A percentile compares a stretch with the other conserved stretches of the same genome.
phyloP scores from a whole-genome alignment of 2,888 invertebrate genomes.

The Desoria tigrina region DNA sequence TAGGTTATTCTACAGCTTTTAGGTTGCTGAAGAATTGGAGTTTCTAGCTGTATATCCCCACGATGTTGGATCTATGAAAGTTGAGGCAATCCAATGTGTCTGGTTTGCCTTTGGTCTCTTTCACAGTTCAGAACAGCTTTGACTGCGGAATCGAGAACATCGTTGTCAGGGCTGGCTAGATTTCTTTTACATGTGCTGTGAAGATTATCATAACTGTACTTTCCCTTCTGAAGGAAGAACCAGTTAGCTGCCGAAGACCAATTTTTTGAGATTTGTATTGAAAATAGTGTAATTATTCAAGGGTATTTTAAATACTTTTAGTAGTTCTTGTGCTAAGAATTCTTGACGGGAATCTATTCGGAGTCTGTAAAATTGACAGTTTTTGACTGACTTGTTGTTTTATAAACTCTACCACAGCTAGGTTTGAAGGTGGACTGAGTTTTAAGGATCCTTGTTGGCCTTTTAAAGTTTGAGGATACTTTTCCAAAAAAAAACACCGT shows the following conservation, averaged over 20 bases:
- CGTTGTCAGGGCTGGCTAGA: conserved; percentile 31
- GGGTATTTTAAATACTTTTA: neutral
- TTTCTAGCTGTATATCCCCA: too few relatives aligned
- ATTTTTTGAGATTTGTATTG: neutral
- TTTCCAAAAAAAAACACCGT: too few relatives aligned
- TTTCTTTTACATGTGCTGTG: conserved; percentile 34
- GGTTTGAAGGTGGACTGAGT: too few relatives aligned
- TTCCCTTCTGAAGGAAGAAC: neutral
- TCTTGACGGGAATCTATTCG: neutral
- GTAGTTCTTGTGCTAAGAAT: neutral
- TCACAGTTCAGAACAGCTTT: conserved; percentile 14
- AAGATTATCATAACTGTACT: conserved; percentile 14
- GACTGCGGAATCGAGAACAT: conserved; percentile 35
- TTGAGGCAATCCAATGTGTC: too few relatives aligned
- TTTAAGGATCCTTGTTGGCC: too few relatives aligned
- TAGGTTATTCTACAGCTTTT: too few relatives aligned
- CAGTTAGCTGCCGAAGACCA: neutral
- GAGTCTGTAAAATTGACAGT: neutral
- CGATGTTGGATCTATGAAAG: too few relatives aligned
- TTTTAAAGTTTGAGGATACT: too few relatives aligned
- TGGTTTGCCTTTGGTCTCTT: too few relatives aligned
- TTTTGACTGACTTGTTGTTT: too few relatives aligned
- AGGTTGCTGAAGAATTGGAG: too few relatives aligned
- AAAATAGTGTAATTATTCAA: neutral
- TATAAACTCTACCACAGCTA: too few relatives aligned